Conservation (phyloP, 2,888 invertebrate species). For the Brassicogethes aeneus region DNA sequence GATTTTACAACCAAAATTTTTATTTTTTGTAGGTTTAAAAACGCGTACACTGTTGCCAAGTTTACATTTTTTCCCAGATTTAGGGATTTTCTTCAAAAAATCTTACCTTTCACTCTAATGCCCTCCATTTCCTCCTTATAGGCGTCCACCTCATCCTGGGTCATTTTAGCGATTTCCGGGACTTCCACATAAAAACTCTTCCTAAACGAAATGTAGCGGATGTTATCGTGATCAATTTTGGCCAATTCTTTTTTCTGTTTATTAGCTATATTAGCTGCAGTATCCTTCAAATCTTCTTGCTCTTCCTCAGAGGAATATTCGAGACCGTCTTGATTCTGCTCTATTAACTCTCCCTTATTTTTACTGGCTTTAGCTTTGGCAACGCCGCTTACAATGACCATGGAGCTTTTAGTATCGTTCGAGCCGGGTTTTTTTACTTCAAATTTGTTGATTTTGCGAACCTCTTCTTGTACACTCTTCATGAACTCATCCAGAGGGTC, state of each 20-base stretch:
- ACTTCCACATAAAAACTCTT: conserved; percentile 98
- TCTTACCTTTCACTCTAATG: conserved; percentile 79
- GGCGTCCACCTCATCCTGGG: conserved; percentile 73
- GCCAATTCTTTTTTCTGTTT: conserved; percentile 89
- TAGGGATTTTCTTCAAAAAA: too few species aligned
- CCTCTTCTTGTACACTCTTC: conserved; percentile 80
- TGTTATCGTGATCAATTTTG: conserved; percentile 81
- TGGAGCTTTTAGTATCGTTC: conserved; percentile 43
- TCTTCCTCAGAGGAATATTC: conserved; percentile 98
- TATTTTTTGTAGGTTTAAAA: too few species aligned
- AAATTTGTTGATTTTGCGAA: conserved; percentile 68
- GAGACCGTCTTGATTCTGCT: conserved; percentile 95
- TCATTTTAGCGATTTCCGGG: conserved; percentile 90
- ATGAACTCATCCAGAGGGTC: conserved; percentile 98
- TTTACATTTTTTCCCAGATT: too few species aligned
- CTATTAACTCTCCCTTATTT: conserved; percentile 95
- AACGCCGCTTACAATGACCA: conserved; percentile 76
- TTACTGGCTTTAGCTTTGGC: conserved; percentile 71
- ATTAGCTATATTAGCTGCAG: conserved; percentile 79
- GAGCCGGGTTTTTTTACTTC: conserved; percentile 49
- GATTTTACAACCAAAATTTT: neutral
- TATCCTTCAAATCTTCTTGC: conserved; percentile 86
- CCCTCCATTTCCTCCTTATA: conserved; percentile 88
- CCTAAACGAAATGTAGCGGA: conserved; percentile 71
- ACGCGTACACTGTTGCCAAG: too few species aligned